A percentile compares a stretch with the other conserved stretches of the same genome.
Conservation (phyloP, 2,113 vertebrate genomes). For the Malurus elegans region DNA sequence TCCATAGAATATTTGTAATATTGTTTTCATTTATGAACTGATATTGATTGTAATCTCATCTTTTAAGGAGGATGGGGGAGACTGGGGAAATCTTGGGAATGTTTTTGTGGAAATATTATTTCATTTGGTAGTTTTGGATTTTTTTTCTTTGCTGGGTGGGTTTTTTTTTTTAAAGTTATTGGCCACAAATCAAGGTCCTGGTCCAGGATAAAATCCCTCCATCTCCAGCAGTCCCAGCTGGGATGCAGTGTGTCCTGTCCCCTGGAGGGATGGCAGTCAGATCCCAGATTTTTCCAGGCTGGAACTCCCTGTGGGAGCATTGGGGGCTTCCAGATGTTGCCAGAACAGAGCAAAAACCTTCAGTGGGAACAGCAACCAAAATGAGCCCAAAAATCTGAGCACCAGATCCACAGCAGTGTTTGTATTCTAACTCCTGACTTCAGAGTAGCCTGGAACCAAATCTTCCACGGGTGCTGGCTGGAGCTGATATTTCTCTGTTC, state of each 20-base stretch:
- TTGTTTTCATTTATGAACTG: background rate
- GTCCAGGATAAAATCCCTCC: background rate
- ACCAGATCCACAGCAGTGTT: background rate
- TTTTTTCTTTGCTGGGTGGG: background rate
- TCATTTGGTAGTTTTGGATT: background rate
- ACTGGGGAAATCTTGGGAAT: background rate
- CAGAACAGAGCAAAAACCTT: background rate
- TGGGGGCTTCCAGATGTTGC: background rate
- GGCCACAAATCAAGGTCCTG: background rate
- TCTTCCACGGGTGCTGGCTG: background rate
- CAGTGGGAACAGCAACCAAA: background rate
- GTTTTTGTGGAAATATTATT: background rate
- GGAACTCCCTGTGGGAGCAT: background rate
- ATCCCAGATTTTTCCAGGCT: background rate
- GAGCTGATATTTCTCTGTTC: background rate
- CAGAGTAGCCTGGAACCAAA: background rate
- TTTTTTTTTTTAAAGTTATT: background rate
- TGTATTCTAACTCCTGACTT: background rate
- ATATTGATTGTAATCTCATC: background rate
- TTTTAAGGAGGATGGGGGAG: background rate
- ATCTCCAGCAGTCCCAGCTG: background rate
- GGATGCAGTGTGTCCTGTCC: background rate
- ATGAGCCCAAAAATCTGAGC: background rate
- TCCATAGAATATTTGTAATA: background rate
- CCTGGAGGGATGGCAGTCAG: background rate